Conservation (phyloP, 2,888 invertebrate genomes). For the Hofmannophila pseudospretella region DNA sequence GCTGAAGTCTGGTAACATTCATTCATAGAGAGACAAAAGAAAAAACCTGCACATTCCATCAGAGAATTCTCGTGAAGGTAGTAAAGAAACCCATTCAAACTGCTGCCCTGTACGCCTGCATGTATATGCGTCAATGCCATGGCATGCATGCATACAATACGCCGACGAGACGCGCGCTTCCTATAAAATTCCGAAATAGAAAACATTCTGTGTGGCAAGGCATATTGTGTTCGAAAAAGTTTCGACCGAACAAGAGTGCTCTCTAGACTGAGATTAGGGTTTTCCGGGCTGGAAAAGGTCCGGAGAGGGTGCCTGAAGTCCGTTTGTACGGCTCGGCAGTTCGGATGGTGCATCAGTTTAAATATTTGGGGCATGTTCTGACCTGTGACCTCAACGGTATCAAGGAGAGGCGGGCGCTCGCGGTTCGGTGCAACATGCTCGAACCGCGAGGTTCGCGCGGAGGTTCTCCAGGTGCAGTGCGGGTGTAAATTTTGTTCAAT, state of each 20-base stretch:
- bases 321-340: no score
- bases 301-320: no score
- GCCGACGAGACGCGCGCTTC: constrained; percentile 20
- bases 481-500: no score
- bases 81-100: constrained; percentile 36
- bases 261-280: no score
- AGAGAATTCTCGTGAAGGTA: constrained; percentile 27
- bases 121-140: constrained; percentile 32
- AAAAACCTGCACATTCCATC: constrained; percentile 11
- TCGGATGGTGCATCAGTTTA: no score
- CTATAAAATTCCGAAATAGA: constrained; percentile 29
- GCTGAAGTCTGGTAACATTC: neutral
- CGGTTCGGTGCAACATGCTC: no score
- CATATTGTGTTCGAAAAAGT: neutral
- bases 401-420: no score
- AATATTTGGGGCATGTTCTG: no score
- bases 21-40: constrained; percentile 1
- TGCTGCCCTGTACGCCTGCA: constrained; percentile 12
- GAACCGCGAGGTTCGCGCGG: no score
- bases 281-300: no score
- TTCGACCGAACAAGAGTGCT: neutral
- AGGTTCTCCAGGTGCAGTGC: no score
- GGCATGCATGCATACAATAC: constrained; percentile 7
- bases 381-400: no score
- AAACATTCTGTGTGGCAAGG: neutral